These are phyloP conservation scores for Ptyas mucosa DNA, from an alignment of 2,113 vertebrate species.

Conservation along the genomic window DNA sequence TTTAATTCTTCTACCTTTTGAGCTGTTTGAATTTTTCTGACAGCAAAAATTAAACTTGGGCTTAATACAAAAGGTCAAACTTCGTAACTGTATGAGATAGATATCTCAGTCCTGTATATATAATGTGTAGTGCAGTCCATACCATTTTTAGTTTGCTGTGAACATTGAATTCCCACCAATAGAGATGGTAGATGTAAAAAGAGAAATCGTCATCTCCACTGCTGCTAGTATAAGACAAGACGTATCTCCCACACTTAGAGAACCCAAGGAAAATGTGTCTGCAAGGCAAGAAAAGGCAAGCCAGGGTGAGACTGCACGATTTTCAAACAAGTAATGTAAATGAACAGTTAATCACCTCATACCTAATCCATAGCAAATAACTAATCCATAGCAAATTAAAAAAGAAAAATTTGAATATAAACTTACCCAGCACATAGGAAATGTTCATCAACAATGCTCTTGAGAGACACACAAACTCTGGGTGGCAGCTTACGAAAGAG, in stretches of 20 bases:
- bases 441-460: conserved; percentile 89
- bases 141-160: conserved; percentile 92
- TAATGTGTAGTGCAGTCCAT: not conserved
- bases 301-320: not conserved
- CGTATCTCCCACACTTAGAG: conserved; percentile 89
- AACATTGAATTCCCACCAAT: conserved; percentile 96
- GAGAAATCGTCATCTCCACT: conserved; percentile 85
- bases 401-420: not conserved
- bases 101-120: not conserved
- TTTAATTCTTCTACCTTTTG: not conserved
- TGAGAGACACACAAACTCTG: conserved; percentile 84
- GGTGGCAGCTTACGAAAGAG: conserved; percentile 88
- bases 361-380: not conserved
- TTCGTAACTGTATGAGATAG: not conserved
- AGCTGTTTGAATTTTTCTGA: not conserved
- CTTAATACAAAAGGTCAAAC: not conserved
- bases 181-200: conserved; percentile 90
- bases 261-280: conserved; percentile 95
- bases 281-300: not conserved
- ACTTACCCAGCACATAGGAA: conserved; percentile 85
- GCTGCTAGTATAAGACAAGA: conserved; percentile 91
- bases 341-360: no score
- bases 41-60: not conserved
- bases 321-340: not conserved
- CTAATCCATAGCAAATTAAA: not conserved